These are phyloP conservation scores for Acanthopleura granulata DNA, from an alignment of 2,888 invertebrate species.

Conservation along the genomic window DNA sequence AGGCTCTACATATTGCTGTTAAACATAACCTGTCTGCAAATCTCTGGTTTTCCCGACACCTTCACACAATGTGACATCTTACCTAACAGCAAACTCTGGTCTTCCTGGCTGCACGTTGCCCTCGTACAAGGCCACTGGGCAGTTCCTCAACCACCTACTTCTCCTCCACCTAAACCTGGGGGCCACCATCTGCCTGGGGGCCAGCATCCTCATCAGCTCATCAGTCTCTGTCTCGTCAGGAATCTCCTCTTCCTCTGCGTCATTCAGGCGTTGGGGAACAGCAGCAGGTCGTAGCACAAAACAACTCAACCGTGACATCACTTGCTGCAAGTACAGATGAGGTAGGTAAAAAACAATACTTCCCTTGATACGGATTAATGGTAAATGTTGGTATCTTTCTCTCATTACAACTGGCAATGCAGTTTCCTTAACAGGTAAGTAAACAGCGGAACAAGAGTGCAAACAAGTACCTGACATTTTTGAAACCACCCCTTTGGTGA, in stretches of 20 bases:
- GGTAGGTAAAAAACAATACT: too few species aligned
- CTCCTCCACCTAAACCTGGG: slow-evolving; percentile 66
- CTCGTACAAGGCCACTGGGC: slow-evolving; percentile 68
- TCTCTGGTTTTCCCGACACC: too few species aligned
- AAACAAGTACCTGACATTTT: too few species aligned
- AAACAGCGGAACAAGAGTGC: too few species aligned
- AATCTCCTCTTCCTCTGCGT: slow-evolving; percentile 64
- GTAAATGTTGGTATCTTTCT: neutral
- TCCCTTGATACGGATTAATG: too few species aligned
- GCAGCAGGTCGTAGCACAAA: slow-evolving; percentile 66
- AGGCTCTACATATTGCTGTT: too few species aligned
- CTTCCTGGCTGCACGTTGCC: slow-evolving; percentile 65
- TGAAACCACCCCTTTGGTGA: too few species aligned
- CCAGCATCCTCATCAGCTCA: slow-evolving; percentile 62
- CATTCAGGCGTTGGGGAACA: slow-evolving; percentile 60
- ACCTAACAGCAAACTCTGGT: slow-evolving; percentile 68
- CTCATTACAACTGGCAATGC: too few species aligned
- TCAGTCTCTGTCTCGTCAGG: slow-evolving; percentile 67
- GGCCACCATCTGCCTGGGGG: slow-evolving; percentile 62
- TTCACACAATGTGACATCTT: neutral
- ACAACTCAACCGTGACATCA: slow-evolving; percentile 59
- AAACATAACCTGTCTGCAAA: too few species aligned
- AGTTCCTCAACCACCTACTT: slow-evolving; percentile 63
- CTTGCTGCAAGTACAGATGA: slow-evolving; percentile 50
- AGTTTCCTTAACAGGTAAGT: too few species aligned